Base-by-base conservation (phyloP, 2,888 invertebrate genomes). In the Xestia xanthographa region DNA sequence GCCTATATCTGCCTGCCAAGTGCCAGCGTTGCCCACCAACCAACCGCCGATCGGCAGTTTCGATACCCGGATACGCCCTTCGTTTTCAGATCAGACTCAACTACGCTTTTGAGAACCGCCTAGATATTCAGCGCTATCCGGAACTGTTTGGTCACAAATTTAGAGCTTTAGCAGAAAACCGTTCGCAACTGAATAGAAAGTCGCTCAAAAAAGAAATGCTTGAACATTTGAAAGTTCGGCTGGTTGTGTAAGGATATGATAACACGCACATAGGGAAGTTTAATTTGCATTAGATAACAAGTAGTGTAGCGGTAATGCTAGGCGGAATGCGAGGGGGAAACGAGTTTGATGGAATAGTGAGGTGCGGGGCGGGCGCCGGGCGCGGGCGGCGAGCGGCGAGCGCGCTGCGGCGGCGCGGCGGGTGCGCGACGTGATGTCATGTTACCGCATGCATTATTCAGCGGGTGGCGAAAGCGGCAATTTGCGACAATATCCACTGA, bases 371-470 rank as follows among this genome's bases (percentile, higher is more conserved):
- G 86, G 82, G 86, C 77, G 86, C 67, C 76, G 83, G 84, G n/a
- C n/a, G n/a, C 82, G 86, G 82, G 88, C 87, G 86, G 88, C 86
- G 89, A 87, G 87, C 87, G 86, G 88, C 86, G 89, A 88, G 87
- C 87, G 86, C 88, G 86, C 80, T 72, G 84, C 83, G 86, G 85
- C 83, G 77, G 87, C 87, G 89, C 81, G 87, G 85, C 89, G 91
- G 88, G 89, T 89, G 91, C 92, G 91, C 92, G 92, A 95, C 94
- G 96, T 96, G 96, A 95, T 94, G 95, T 94, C 95, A 96, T 96
- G 95, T 94, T 95, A 95, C 95, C 95, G 93, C 95, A 96, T 96
- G 95, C 95, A 96, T 96, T 95, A 96, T 96, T 96, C 96, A 96
- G 92, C 93, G 93, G 93, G 94, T 93, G 95, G 96, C 95, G 96